Percentiles rank a stretch among this genome's conserved stretches.
Evolutionary conservation across 2,888 invertebrate species (phyloP).

Genomic region (Pseudococcus jackbeardsleyi): DNA sequence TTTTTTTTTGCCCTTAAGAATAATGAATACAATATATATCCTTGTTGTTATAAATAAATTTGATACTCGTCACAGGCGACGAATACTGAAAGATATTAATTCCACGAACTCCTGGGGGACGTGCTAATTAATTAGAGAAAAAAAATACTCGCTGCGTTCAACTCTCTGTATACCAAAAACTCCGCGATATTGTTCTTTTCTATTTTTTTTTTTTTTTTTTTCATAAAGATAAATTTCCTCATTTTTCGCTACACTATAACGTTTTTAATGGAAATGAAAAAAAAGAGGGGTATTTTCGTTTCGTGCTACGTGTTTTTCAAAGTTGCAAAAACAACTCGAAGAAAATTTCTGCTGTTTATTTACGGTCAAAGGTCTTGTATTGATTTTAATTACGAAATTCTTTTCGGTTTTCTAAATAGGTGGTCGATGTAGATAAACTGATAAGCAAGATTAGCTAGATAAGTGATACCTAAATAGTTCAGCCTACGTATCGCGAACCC

Average conservation of each 20-base stretch:
- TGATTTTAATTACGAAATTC: conserved; percentile 20
- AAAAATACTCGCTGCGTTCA: background rate
- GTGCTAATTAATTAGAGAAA: conserved; percentile 29
- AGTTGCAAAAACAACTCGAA: background rate
- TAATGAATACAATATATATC: background rate
- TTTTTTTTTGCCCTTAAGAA: background rate
- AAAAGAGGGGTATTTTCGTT: background rate
- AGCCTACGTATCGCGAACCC: background rate
- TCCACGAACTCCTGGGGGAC: background rate
- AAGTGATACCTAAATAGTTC: background rate
- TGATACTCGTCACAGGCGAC: conserved; percentile 30
- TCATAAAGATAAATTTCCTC: conserved; percentile 29
- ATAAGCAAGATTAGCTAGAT: background rate
- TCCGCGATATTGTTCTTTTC: background rate
- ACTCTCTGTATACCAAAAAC: background rate
- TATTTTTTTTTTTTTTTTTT: background rate
- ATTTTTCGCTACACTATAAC: background rate
- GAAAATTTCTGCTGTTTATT: background rate
- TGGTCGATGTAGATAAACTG: background rate
- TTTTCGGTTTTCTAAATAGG: background rate
- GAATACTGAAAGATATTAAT: conserved; percentile 23
- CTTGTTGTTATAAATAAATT: conserved; percentile 5
- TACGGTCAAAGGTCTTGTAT: background rate
- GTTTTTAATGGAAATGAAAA: conserved; percentile 33
- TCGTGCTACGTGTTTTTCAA: background rate